These are phyloP conservation scores for Ganaspis sp. DNA, from an alignment of 1,140 invertebrate genomes.

Conservation along the genomic window DNA sequence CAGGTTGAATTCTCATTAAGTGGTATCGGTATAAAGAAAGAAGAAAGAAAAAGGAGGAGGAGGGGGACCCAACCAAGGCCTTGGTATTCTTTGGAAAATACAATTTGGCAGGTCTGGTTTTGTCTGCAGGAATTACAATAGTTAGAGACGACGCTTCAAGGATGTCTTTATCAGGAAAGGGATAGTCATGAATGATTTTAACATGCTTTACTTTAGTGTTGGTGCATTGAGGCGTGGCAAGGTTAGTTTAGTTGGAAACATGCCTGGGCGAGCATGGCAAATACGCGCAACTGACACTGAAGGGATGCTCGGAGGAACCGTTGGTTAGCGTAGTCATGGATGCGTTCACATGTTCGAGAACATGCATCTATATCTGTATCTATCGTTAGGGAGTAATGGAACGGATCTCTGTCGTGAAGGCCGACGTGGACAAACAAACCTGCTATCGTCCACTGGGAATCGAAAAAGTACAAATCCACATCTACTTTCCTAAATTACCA, in stretches of 20 bases:
- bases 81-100: too few species aligned
- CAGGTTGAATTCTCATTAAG: too few species aligned
- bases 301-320: slow-evolving; percentile 63
- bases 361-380: slow-evolving; percentile 26
- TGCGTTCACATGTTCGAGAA: slow-evolving; percentile 47
- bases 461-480: slow-evolving; percentile 55
- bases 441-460: slow-evolving; percentile 66
- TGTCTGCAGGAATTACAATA: background rate
- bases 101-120: background rate
- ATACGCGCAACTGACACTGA: slow-evolving; percentile 73
- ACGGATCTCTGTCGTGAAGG: slow-evolving; percentile 66
- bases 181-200: slow-evolving; percentile 44
- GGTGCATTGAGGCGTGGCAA: slow-evolving; percentile 68
- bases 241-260: slow-evolving; percentile 74
- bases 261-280: slow-evolving; percentile 71
- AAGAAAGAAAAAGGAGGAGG: too few species aligned
- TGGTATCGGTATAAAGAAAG: too few species aligned
- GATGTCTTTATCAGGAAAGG: slow-evolving; percentile 17
- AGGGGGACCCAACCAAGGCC: too few species aligned
- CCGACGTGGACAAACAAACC: slow-evolving; percentile 73
- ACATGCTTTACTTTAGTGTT: slow-evolving; percentile 63
- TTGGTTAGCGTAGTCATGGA: slow-evolving; percentile 39
- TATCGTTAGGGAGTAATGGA: slow-evolving; percentile 49
- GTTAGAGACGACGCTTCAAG: background rate
- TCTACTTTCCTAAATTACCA: background rate